phyloP scores from a whole-genome alignment of 2,113 vertebrate species.

The Aptenodytes forsteri region DNA sequence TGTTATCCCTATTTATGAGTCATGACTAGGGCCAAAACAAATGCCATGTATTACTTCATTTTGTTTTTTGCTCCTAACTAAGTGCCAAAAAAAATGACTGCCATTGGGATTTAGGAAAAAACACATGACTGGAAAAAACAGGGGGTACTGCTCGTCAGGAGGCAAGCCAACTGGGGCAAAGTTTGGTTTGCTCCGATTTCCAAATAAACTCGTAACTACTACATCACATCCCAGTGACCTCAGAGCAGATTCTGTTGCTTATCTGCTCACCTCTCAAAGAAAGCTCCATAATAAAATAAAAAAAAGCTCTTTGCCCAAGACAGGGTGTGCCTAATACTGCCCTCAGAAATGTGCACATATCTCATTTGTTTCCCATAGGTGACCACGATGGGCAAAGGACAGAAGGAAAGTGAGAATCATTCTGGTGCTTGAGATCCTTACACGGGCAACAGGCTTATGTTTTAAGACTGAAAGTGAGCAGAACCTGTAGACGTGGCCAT shows the following conservation, averaged over 20 bases:
- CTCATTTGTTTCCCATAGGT: not conserved
- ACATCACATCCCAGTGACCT: rapidly evolving
- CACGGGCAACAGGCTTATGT: not conserved
- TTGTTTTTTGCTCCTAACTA: not conserved
- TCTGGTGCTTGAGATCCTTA: not conserved
- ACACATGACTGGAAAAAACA: not conserved
- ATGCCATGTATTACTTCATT: conserved; percentile 23
- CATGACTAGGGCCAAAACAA: conserved; percentile 29
- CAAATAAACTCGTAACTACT: not conserved
- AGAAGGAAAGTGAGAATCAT: not conserved
- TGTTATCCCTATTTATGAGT: conserved; percentile 34
- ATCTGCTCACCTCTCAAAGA: not conserved
- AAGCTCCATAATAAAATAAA: not conserved
- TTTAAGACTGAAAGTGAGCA: not conserved
- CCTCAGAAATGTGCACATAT: rapidly evolving
- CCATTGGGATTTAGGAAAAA: not conserved
- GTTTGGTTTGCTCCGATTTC: not conserved
- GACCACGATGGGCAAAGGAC: not conserved
- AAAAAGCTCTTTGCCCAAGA: not conserved
- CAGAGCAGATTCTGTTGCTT: not conserved
- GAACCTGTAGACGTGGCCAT: rapidly evolving
- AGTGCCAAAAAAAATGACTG: conserved; percentile 13
- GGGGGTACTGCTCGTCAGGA: not conserved
- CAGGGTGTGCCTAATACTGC: not conserved
- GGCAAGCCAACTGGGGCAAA: not conserved